A percentile compares a stretch with the other conserved stretches of the same genome.
phyloP scores from a whole-genome alignment of 2,888 invertebrate genomes.

The Sipha maydis region DNA sequence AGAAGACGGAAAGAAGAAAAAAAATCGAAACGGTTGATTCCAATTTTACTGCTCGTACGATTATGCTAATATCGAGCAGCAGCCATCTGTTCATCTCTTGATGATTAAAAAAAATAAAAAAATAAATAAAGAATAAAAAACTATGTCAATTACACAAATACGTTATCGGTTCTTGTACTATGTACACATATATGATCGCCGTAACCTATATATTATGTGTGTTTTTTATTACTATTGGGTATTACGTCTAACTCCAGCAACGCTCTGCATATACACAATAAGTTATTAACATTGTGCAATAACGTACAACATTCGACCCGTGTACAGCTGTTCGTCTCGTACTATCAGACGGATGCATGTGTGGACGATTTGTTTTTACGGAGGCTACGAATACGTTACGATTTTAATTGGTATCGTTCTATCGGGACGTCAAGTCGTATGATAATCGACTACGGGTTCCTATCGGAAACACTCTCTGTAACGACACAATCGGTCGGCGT shows the following conservation, averaged over 20 bases:
- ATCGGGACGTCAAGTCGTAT: neutral
- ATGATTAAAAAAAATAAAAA: constrained; percentile 14
- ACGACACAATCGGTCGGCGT: neutral
- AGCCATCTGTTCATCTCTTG: constrained; percentile 44
- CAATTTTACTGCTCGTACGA: constrained; percentile 42
- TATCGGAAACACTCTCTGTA: neutral
- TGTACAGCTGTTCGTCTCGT: neutral
- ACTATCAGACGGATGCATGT: neutral
- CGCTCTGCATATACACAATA: neutral
- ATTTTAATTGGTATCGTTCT: neutral
- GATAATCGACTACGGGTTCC: neutral
- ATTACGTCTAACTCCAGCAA: neutral
- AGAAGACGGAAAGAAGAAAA: neutral
- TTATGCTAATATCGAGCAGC: constrained; percentile 46
- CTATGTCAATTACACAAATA: constrained; percentile 14
- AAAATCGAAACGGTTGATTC: constrained; percentile 42
- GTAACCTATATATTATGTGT: neutral
- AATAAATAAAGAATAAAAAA: constrained; percentile 42
- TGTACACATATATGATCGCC: neutral
- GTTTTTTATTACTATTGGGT: neutral
- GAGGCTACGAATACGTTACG: neutral
- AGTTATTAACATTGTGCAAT: neutral
- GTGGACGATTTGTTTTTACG: neutral
- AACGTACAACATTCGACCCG: too few species aligned
- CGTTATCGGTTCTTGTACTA: constrained; percentile 4